A percentile compares a stretch with the other conserved stretches of the same genome.
These are phyloP conservation scores for Psammodynastes pulverulentus DNA, from an alignment of 2,113 vertebrate genomes.

Conservation along the genomic window DNA sequence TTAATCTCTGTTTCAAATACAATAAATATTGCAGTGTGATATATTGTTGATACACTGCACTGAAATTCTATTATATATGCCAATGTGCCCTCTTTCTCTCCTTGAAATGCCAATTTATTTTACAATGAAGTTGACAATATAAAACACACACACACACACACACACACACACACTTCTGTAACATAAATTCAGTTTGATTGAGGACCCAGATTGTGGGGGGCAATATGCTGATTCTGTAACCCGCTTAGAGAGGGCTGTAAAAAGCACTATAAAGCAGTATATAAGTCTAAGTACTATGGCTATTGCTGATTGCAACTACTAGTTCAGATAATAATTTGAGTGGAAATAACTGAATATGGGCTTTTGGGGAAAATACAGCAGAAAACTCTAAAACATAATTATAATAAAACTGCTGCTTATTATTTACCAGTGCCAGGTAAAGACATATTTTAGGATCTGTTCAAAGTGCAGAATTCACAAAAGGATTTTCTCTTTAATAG, in stretches of 20 bases:
- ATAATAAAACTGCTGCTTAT: slow-evolving; percentile 42
- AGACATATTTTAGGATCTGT: slow-evolving; percentile 41
- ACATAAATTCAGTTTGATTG: slow-evolving; percentile 30
- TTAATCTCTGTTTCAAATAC: slow-evolving; percentile 13
- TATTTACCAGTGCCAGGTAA: slow-evolving; percentile 55
- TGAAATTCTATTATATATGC: background rate
- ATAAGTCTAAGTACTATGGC: too few relatives aligned
- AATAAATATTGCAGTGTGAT: slow-evolving; percentile 5
- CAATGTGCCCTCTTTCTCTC: slow-evolving; percentile 16
- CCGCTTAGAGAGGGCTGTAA: too few relatives aligned
- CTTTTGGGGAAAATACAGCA: slow-evolving; percentile 31
- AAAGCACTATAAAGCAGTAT: too few relatives aligned
- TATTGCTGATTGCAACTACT: slow-evolving; percentile 22
- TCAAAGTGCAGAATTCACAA: slow-evolving; percentile 37
- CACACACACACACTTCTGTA: slow-evolving; percentile 17
- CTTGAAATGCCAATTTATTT: slow-evolving; percentile 23
- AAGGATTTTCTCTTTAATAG: slow-evolving; percentile 47
- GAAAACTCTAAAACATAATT: slow-evolving; percentile 49
- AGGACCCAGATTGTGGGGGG: too few relatives aligned
- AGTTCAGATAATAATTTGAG: slow-evolving; percentile 28
- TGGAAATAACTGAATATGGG: slow-evolving; percentile 43
- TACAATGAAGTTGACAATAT: background rate
- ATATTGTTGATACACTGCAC: background rate
- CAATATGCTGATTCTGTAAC: too few relatives aligned
- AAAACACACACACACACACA: slow-evolving; percentile 17